Conservation (phyloP, 2,797 vertebrate species). For the Spinus olivaceus region DNA sequence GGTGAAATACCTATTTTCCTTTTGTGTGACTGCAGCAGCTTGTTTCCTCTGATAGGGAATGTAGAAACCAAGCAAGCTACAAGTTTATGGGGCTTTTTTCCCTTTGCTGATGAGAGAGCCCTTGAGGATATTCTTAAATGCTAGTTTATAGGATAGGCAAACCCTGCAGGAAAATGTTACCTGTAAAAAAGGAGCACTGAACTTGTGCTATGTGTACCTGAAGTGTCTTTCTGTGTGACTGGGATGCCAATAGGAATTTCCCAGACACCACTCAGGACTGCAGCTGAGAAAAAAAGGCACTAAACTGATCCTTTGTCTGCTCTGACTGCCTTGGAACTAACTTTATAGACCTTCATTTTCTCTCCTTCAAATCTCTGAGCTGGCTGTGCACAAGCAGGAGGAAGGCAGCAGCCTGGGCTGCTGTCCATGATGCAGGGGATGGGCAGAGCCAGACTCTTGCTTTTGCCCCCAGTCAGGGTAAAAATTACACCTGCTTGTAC, state of each 20-base stretch:
- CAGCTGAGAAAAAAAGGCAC: neutral
- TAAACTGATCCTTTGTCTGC: constrained; percentile 27
- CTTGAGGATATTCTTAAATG: neutral
- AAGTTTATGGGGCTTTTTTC: neutral
- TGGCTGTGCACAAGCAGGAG: neutral
- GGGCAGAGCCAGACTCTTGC: neutral
- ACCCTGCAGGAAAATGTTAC: neutral
- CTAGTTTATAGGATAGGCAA: neutral
- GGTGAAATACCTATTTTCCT: constrained; percentile 20
- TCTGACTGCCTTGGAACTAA: neutral
- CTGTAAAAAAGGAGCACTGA: neutral
- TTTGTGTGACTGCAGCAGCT: neutral
- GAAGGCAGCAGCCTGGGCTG: neutral
- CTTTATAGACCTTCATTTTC: neutral
- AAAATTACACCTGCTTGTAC: neutral
- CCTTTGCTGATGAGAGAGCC: neutral
- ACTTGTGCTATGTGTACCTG: neutral
- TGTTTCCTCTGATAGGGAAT: constrained; percentile 18
- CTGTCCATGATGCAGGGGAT: neutral
- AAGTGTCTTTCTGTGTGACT: constrained; percentile 21
- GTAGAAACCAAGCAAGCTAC: neutral
- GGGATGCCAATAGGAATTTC: neutral
- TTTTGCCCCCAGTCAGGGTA: neutral
- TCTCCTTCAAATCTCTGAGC: neutral
- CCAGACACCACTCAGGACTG: neutral